Base-by-base conservation (phyloP, 1,140 invertebrate genomes). In the Drosophila oshimai region DNA sequence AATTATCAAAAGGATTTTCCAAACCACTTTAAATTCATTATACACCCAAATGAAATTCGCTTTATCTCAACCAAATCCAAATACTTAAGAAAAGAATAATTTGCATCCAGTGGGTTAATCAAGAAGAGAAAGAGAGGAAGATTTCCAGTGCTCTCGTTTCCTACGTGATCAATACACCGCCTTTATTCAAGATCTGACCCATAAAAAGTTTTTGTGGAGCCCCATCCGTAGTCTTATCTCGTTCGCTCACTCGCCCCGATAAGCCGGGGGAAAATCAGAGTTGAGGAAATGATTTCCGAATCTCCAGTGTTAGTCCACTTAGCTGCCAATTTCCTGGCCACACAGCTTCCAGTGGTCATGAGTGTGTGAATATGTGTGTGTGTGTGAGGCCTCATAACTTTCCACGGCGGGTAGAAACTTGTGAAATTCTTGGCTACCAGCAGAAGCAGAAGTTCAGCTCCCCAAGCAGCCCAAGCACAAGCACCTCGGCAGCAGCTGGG, bases 371-470 rank as follows among this genome's bases (percentile, higher is more conserved):
- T n/a, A n/a, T 41, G 4, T 46, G 31, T 69, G 42, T 26, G 33
- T 28, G 24, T 54, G 41, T 33, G 53, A 50, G 34, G 75, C 76
- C 58, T 81, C 71, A 79, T 74, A 79, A 86, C 70, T 83, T 79
- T 83, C 68, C 68, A 39, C 67, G 54, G 71, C 62, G 53, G 60
- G 49, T 65, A 53, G 39, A 77, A 79, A 81, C 78, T 81, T 81
- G 74, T 58, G 45, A 57, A 73, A 79, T 84, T 86, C 75, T 84
- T 83, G 80, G 79, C 79, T 84, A 50, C 60, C 33, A 71, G 77
- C 78, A 67, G 58, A 54, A 74, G 50, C 46, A 53, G 28, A 57
- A 57, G 47, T 39, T 39, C 71, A 41, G 46, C 46, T 49, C 33
- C 47, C 33, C n/a, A 26, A 68, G 64, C 37, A 61, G 39, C 64